These are phyloP conservation scores for Alces alces DNA, from an alignment of 2,113 vertebrate species.

Conservation along the genomic window DNA sequence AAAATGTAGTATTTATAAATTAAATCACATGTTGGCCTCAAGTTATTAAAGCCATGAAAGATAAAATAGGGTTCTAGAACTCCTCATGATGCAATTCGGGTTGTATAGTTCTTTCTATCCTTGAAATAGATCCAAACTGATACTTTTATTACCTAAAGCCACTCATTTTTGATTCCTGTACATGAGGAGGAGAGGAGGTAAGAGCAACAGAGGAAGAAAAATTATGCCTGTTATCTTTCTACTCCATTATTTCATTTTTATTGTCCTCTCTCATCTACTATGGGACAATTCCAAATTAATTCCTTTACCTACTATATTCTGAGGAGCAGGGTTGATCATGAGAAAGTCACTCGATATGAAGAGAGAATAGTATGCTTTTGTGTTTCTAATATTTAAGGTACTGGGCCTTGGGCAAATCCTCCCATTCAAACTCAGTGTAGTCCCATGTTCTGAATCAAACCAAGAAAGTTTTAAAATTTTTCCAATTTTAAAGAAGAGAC, in stretches of 20 bases:
- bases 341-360: background rate
- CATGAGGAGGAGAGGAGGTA: background rate
- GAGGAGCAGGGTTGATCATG: background rate
- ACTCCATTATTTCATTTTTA: background rate
- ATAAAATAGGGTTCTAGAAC: background rate
- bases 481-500: background rate
- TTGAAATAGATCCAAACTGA: background rate
- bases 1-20: background rate
- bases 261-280: background rate
- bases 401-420: background rate
- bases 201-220: background rate
- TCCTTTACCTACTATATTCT: background rate
- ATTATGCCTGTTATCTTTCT: background rate
- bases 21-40: background rate
- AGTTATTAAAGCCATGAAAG: background rate
- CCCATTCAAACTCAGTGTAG: background rate
- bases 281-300: background rate
- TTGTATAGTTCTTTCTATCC: background rate
- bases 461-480: background rate
- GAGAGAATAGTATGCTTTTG: background rate
- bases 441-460: background rate
- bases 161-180: background rate
- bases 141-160: background rate
- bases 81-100: background rate
- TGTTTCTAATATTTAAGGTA: background rate